Conservation (phyloP, 2,888 invertebrate species). For the Brachyptera risi region DNA sequence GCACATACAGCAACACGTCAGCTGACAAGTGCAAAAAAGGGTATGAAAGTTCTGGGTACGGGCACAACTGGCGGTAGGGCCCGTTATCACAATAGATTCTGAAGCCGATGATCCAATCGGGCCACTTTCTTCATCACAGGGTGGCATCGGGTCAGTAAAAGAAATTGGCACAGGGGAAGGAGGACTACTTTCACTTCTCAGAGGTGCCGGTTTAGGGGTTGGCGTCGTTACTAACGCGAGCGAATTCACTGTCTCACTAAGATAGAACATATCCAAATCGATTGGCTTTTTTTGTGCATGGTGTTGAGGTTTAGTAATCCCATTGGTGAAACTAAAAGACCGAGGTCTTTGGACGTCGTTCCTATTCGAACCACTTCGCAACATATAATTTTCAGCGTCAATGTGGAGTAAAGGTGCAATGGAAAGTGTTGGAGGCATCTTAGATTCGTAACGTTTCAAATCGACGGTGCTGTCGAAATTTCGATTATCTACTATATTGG, state of each 20-base stretch:
- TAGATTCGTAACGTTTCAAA: slow-evolving; percentile 31
- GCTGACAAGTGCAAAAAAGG: slow-evolving; percentile 47
- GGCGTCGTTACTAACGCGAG: slow-evolving; percentile 34
- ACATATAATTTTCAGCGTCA: slow-evolving; percentile 53
- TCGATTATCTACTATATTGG: slow-evolving; percentile 32
- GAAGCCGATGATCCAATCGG: neutral
- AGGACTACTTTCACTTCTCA: neutral
- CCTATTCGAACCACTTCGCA: slow-evolving; percentile 41
- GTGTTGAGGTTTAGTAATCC: slow-evolving; percentile 26
- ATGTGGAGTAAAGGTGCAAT: slow-evolving; percentile 43
- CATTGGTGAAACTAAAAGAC: slow-evolving; percentile 37
- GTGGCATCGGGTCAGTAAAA: neutral
- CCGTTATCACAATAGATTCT: no score
- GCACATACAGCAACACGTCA: slow-evolving; percentile 58
- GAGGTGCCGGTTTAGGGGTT: slow-evolving; percentile 7
- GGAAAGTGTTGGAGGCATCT: slow-evolving; percentile 34
- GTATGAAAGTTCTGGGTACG: slow-evolving; percentile 48
- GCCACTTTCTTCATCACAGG: slow-evolving; percentile 6
- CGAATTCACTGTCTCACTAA: slow-evolving; percentile 43
- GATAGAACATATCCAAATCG: slow-evolving; percentile 44
- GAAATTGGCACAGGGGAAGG: neutral
- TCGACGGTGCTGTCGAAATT: slow-evolving; percentile 32
- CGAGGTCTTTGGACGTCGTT: slow-evolving; percentile 32
- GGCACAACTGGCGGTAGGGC: slow-evolving; percentile 41
- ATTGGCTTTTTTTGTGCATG: slow-evolving; percentile 33